A percentile compares a stretch with the other conserved stretches of the same genome.
Evolutionary conservation across 30 jellyfish, hydroid and myxozoan genomes (phyloP).

Genomic region (Mastigias papua): DNA sequence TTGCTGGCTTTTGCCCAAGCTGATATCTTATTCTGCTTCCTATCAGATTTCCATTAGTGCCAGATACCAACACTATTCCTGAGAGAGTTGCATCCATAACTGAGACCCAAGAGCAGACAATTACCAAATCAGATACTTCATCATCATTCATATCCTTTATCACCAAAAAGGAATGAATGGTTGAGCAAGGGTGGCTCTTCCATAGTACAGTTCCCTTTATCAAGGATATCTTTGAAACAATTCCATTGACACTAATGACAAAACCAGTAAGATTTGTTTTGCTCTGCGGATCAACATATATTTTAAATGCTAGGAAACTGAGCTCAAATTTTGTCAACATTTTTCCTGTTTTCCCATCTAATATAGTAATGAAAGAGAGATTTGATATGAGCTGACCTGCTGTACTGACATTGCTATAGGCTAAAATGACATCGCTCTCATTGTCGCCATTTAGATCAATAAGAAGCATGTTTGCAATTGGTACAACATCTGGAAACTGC

Average conservation of each 20-base stretch:
- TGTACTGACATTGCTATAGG: slow-evolving; percentile 11
- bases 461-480: slow-evolving; percentile 32
- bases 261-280: slow-evolving; percentile 40
- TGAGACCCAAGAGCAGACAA: slow-evolving; percentile 64
- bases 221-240: slow-evolving; percentile 29
- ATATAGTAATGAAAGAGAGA: slow-evolving; percentile 16
- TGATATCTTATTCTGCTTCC: slow-evolving; percentile 73
- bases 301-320: slow-evolving; percentile 32
- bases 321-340: slow-evolving; percentile 21
- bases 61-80: slow-evolving; percentile 61
- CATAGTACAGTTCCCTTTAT: slow-evolving; percentile 13
- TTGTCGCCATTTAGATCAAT: slow-evolving; percentile 38
- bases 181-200: slow-evolving; percentile 36
- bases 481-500: slow-evolving; percentile 12
- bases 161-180: slow-evolving; percentile 37
- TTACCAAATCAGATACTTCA: slow-evolving; percentile 18
- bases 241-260: slow-evolving; percentile 22
- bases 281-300: slow-evolving; percentile 3
- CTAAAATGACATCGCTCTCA: slow-evolving; percentile 27
- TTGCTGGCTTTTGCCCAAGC: slow-evolving; percentile 46
- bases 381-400: not conserved
- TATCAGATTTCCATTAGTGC: slow-evolving; percentile 35
- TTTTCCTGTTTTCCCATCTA: slow-evolving; percentile 54
- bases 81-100: slow-evolving; percentile 26
- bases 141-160: slow-evolving; percentile 44